phyloP scores from a whole-genome alignment of 2,113 vertebrate species.

The Aleadryas rufinucha region DNA sequence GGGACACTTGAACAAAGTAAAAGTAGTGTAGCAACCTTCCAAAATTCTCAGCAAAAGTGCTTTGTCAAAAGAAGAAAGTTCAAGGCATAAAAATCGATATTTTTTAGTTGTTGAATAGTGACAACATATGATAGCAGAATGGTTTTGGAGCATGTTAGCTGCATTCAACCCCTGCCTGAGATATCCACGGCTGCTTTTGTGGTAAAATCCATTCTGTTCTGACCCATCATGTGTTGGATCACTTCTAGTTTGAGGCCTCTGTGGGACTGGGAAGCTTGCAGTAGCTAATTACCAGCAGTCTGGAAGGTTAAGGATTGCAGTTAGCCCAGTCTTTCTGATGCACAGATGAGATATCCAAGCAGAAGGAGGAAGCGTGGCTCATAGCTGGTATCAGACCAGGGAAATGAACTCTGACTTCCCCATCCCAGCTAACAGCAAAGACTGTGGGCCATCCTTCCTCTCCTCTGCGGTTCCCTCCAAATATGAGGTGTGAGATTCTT shows the following conservation, averaged over 20 bases:
- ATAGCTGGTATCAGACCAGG: not conserved
- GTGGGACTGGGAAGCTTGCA: not conserved
- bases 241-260: not conserved
- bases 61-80: conserved; percentile 26
- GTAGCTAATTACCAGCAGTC: not conserved
- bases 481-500: not conserved
- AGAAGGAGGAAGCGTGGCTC: not conserved
- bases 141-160: not conserved
- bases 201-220: not conserved
- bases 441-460: not conserved
- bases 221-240: not conserved
- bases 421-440: not conserved
- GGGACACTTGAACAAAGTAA: conserved; percentile 16
- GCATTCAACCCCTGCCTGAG: not conserved
- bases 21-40: not conserved
- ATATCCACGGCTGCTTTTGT: not conserved
- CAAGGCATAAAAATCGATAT: not conserved
- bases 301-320: not conserved
- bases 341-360: not conserved
- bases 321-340: not conserved
- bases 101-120: not conserved
- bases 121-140: not conserved
- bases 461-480: not conserved
- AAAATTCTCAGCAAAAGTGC: not conserved
- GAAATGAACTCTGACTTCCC: not conserved